These are phyloP conservation scores for Eueremaeus valkanovi DNA, from an alignment of 2,888 invertebrate genomes.

Conservation along the genomic window DNA sequence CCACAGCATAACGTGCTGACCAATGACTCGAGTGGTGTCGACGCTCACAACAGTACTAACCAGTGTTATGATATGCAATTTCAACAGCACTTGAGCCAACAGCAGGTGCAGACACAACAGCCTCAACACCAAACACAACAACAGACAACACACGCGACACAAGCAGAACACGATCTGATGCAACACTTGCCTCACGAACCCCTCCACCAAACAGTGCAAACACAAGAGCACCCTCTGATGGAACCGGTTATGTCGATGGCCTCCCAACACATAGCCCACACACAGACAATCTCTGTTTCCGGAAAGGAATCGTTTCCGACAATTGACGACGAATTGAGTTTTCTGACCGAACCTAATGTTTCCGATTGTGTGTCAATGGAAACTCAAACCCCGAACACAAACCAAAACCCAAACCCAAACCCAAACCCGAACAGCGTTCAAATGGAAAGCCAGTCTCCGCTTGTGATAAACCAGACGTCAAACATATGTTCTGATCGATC, in stretches of 20 bases:
- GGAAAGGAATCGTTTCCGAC: conserved; percentile 24
- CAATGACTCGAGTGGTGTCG: not conserved
- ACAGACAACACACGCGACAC: not conserved
- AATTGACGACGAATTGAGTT: conserved; percentile 29
- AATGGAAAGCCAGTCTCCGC: conserved; percentile 2
- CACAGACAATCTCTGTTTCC: not conserved
- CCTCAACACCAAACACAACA: conserved; percentile 5
- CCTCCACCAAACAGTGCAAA: conserved; percentile 3
- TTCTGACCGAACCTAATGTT: conserved; percentile 18
- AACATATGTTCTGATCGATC: conserved; percentile 1
- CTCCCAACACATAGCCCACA: conserved; percentile 2
- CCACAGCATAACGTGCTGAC: not conserved
- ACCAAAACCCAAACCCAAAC: conserved; percentile 16
- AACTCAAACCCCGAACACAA: conserved; percentile 23
- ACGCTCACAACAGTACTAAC: not conserved
- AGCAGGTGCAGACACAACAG: not conserved
- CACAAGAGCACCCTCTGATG: conserved; percentile 22
- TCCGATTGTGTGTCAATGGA: conserved; percentile 26
- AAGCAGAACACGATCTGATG: conserved; percentile 19
- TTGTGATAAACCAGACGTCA: conserved; percentile 18
- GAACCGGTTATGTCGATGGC: conserved; percentile 22
- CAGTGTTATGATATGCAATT: conserved; percentile 30
- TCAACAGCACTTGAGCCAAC: conserved; percentile 13
- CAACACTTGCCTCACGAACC: conserved; percentile 27
- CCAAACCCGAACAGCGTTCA: not conserved